These are phyloP conservation scores for Trachemys scripta DNA, from an alignment of 2,113 vertebrate species.

Conservation along the genomic window DNA sequence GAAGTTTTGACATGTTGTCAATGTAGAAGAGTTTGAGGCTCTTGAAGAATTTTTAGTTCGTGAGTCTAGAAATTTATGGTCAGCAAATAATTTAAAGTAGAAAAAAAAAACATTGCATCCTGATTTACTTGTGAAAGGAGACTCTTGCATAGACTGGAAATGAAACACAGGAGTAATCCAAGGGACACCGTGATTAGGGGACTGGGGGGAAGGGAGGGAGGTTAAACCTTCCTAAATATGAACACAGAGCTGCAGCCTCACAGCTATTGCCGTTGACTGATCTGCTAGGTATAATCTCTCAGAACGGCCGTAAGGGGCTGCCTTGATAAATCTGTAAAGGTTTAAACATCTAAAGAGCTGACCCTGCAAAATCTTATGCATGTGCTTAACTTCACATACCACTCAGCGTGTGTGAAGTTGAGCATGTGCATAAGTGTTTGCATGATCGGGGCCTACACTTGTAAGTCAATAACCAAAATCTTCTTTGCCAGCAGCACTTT, in stretches of 20 bases:
- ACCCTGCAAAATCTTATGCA: background rate
- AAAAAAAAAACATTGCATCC: background rate
- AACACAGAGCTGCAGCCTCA: background rate
- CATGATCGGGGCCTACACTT: background rate
- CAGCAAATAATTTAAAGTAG: background rate
- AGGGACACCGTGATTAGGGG: background rate
- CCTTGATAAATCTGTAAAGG: background rate
- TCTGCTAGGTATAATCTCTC: background rate
- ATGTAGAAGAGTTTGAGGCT: background rate
- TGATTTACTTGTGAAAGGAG: background rate
- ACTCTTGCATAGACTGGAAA: background rate
- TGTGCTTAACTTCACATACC: background rate
- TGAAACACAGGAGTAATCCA: background rate
- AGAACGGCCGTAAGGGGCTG: accelerated
- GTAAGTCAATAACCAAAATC: constrained; percentile 16
- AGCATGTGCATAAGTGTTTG: constrained; percentile 54
- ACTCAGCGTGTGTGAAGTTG: background rate
- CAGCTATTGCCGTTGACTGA: background rate
- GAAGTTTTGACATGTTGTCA: background rate
- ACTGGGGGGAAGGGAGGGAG: too few relatives aligned
- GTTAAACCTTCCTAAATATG: background rate
- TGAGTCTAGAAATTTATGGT: background rate
- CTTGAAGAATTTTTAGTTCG: background rate
- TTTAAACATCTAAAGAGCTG: constrained; percentile 11
- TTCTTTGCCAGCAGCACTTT: accelerated